Evolutionary conservation across 2,888 invertebrate species (phyloP).

Genomic region (Hypsopygia costalis): DNA sequence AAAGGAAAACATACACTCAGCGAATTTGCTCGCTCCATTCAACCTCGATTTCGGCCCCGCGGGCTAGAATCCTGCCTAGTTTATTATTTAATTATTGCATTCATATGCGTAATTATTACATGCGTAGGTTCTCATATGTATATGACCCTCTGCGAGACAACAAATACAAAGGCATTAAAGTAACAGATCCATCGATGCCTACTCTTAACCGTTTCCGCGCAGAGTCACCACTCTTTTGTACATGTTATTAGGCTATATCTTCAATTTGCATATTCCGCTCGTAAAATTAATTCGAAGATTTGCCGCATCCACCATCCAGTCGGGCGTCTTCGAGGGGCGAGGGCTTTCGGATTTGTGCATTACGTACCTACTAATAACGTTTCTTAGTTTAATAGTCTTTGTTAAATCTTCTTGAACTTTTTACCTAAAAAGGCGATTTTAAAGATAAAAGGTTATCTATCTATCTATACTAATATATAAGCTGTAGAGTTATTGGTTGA

Average conservation of each 20-base stretch:
- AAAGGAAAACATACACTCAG: too few relatives aligned
- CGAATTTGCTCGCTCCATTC: too few relatives aligned
- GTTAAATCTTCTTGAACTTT: background rate
- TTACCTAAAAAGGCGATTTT: too few relatives aligned
- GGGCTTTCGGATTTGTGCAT: conserved; percentile 73
- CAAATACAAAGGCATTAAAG: conserved; percentile 23
- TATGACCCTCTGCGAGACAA: conserved; percentile 20
- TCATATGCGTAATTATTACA: too few relatives aligned
- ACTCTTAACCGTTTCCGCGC: conserved; percentile 34
- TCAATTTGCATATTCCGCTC: conserved; percentile 79
- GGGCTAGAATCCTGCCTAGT: too few relatives aligned
- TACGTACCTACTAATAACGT: conserved; percentile 1
- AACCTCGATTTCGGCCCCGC: too few relatives aligned
- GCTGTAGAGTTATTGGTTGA: too few relatives aligned
- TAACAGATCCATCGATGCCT: conserved; percentile 2
- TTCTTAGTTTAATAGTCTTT: background rate
- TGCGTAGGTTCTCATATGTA: too few relatives aligned
- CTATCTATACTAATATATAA: too few relatives aligned
- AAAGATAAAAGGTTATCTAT: too few relatives aligned
- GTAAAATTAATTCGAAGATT: conserved; percentile 82
- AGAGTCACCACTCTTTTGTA: conserved; percentile 79
- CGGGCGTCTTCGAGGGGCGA: conserved; percentile 39
- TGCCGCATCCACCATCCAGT: conserved; percentile 66
- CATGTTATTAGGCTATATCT: conserved; percentile 81
- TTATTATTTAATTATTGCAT: too few relatives aligned